Conservation (phyloP, 2,113 vertebrate genomes). For the Bufo gargarizans region DNA sequence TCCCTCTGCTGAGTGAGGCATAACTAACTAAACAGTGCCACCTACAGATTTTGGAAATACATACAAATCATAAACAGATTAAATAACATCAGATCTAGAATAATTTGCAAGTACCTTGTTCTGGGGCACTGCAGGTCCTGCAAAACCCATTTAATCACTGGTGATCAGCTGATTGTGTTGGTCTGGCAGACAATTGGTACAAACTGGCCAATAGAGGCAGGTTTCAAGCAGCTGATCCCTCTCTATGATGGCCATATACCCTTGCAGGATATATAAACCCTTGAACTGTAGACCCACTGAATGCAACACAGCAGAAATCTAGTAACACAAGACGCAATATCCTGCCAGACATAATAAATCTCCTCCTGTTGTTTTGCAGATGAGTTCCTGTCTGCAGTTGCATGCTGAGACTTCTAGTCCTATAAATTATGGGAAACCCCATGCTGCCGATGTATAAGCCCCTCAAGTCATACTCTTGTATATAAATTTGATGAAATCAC, state of each 20-base stretch:
- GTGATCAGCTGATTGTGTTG: too few relatives aligned
- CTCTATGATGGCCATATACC: not conserved
- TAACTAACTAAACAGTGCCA: too few relatives aligned
- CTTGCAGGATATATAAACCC: not conserved
- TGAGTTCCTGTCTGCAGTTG: not conserved
- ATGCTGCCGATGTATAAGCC: not conserved
- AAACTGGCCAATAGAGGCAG: too few relatives aligned
- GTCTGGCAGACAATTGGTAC: too few relatives aligned
- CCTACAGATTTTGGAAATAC: too few relatives aligned
- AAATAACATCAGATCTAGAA: too few relatives aligned
- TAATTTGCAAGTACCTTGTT: too few relatives aligned
- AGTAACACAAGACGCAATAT: not conserved
- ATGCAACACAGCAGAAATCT: not conserved
- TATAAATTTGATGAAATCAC: not conserved
- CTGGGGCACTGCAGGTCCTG: too few relatives aligned
- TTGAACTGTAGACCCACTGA: not conserved
- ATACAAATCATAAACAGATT: too few relatives aligned
- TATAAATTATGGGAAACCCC: not conserved
- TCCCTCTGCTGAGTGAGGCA: too few relatives aligned
- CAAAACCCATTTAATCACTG: too few relatives aligned
- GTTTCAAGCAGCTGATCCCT: too few relatives aligned
- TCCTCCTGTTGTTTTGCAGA: not conserved
- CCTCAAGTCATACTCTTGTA: not conserved
- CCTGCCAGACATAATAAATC: not conserved
- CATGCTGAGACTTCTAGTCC: constrained; percentile 13